Percentiles rank a stretch among this genome's conserved stretches.
Evolutionary conservation across 2,888 invertebrate genomes (phyloP).

Genomic region (Noctua janthina): DNA sequence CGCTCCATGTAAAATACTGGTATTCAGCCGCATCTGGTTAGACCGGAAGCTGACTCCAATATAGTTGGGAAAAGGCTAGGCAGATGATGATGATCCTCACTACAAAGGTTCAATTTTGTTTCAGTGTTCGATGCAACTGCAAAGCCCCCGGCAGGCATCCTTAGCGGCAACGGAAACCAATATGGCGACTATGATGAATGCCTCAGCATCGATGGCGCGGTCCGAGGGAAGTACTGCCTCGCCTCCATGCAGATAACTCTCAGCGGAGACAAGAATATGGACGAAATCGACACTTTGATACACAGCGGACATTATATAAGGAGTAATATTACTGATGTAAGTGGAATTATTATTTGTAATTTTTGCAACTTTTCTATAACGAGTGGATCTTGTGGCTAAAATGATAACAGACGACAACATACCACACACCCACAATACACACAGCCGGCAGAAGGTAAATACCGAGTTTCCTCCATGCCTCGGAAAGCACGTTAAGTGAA

Average conservation of each 20-base stretch:
- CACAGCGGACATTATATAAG: slow-evolving; percentile 89
- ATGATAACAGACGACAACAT: too few species aligned
- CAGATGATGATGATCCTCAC: neutral
- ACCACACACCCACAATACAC: too few species aligned
- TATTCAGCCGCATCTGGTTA: too few species aligned
- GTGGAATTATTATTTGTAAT: slow-evolving; percentile 59
- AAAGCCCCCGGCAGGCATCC: slow-evolving; percentile 92
- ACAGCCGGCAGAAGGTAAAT: too few species aligned
- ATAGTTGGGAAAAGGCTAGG: too few species aligned
- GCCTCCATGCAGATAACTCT: slow-evolving; percentile 89
- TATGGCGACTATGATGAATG: slow-evolving; percentile 93
- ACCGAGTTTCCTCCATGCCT: neutral
- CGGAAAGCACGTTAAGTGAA: neutral
- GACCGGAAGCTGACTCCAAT: too few species aligned
- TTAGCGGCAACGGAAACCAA: slow-evolving; percentile 93
- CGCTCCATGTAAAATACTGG: too few species aligned
- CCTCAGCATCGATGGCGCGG: slow-evolving; percentile 88
- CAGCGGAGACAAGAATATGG: slow-evolving; percentile 72
- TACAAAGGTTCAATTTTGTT: slow-evolving; percentile 66
- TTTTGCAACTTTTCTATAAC: neutral
- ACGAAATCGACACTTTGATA: slow-evolving; percentile 83
- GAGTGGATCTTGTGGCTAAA: too few species aligned
- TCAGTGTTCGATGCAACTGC: slow-evolving; percentile 94
- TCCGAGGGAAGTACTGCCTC: slow-evolving; percentile 92
- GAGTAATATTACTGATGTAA: slow-evolving; percentile 90